phyloP scores from a whole-genome alignment of 2,888 invertebrate genomes.

The Acleris laterana region DNA sequence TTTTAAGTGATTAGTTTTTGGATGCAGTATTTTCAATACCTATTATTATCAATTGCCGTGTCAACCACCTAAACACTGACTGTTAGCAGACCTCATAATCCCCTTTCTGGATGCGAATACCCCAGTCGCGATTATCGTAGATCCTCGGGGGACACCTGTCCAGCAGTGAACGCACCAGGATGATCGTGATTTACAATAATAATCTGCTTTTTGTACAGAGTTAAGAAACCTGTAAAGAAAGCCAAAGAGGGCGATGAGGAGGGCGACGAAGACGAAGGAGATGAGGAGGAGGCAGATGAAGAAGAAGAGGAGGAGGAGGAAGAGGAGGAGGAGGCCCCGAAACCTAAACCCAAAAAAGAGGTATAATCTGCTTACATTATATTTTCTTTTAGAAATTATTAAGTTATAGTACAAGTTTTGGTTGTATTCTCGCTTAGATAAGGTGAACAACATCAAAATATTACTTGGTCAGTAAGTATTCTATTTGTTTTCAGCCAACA shows the following conservation, averaged over 20 bases:
- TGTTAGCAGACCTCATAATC: too few species aligned
- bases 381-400: too few species aligned
- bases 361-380: constrained; percentile 45
- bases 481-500: constrained; percentile 62
- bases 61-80: too few species aligned
- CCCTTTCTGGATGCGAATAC: too few species aligned
- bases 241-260: constrained; percentile 68
- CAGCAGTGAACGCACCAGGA: not conserved
- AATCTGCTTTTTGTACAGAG: constrained; percentile 47
- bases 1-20: too few species aligned
- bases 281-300: constrained; percentile 69
- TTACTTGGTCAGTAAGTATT: not conserved
- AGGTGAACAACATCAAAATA: too few species aligned
- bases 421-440: too few species aligned
- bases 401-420: too few species aligned
- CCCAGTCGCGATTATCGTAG: too few species aligned
- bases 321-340: constrained; percentile 75
- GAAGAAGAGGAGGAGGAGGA: constrained; percentile 78
- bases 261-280: constrained; percentile 67
- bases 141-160: too few species aligned
- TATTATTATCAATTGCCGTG: too few species aligned
- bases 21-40: too few species aligned
- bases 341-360: constrained; percentile 80
- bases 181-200: not conserved
- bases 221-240: constrained; percentile 73